Evolutionary conservation across 2,797 vertebrate genomes (phyloP).

Genomic region (Okamejei kenojei): DNA sequence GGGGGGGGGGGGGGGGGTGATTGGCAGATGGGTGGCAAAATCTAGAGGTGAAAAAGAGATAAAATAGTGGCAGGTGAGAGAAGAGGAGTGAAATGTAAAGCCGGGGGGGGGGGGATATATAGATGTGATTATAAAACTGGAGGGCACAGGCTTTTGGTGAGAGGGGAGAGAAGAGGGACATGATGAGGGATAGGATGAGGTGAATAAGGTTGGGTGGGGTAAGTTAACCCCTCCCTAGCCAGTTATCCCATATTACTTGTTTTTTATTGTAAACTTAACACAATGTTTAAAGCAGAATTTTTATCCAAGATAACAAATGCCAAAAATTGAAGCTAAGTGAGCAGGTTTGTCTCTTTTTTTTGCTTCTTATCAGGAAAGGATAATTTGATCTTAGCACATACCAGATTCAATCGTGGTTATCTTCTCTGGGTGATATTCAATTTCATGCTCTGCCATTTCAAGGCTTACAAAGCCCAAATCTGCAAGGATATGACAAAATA

Average conservation of each 20-base stretch:
- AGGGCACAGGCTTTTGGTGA: no score
- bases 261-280: neutral
- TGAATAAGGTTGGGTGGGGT: neutral
- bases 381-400: no score
- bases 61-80: no score
- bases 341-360: neutral
- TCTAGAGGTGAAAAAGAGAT: no score
- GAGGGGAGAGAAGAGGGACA: no score
- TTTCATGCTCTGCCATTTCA: neutral
- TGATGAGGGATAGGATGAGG: neutral
- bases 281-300: neutral
- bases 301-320: neutral
- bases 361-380: neutral
- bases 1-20: no score
- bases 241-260: neutral
- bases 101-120: no score
- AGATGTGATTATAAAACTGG: no score
- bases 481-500: neutral
- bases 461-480: conserved; percentile 16
- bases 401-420: neutral
- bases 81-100: no score
- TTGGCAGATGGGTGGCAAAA: no score
- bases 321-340: neutral
- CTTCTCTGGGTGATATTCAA: neutral
- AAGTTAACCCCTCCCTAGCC: no score